phyloP scores from a whole-genome alignment of 2,888 invertebrate genomes.

The Machimus rusticus region DNA sequence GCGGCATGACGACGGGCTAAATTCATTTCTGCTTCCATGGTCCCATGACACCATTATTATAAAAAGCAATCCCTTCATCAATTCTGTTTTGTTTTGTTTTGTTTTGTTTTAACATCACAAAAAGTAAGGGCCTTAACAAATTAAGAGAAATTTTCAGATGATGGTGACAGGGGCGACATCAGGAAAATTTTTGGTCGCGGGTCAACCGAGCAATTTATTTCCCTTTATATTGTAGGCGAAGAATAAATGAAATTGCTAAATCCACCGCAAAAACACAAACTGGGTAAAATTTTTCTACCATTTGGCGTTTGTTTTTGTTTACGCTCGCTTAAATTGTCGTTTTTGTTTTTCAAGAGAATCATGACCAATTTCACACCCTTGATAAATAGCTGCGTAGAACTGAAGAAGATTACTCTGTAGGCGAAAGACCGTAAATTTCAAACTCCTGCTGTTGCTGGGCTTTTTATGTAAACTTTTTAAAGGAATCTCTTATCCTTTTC shows the following conservation, averaged over 20 bases:
- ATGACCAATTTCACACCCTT: background rate
- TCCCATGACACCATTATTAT: background rate
- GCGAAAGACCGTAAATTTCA: background rate
- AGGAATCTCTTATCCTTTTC: background rate
- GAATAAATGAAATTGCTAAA: background rate
- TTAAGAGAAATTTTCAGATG: background rate
- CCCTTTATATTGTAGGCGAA: background rate
- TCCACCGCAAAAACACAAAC: background rate
- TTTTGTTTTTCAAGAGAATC: background rate
- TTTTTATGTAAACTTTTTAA: background rate
- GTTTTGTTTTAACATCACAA: background rate
- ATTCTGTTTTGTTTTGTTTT: background rate
- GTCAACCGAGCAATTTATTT: background rate
- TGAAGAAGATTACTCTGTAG: background rate
- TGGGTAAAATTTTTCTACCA: background rate
- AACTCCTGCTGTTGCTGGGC: background rate
- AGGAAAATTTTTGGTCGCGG: background rate
- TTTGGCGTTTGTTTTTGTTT: background rate
- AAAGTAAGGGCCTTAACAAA: background rate
- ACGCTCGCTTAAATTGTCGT: background rate
- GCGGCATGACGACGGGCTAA: background rate
- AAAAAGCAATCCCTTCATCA: background rate
- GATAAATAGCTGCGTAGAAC: background rate
- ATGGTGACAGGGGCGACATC: background rate
- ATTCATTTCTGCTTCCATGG: background rate